Percentiles rank a stretch among this genome's conserved stretches.
Conservation (phyloP, 2,888 invertebrate species). For the Aphidoletes aphidimyza region DNA sequence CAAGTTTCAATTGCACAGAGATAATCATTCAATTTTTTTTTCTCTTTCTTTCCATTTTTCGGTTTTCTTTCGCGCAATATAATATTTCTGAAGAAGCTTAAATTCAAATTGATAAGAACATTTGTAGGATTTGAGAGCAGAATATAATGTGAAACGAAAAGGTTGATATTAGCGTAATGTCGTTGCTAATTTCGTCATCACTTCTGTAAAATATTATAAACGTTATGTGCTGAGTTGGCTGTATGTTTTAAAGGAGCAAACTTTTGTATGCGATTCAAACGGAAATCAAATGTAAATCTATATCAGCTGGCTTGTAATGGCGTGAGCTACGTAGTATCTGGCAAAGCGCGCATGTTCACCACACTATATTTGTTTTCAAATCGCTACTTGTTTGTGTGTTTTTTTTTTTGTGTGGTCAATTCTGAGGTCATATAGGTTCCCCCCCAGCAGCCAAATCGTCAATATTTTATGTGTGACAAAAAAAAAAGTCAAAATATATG, state of each 20-base stretch:
- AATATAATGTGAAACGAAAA: too few species aligned
- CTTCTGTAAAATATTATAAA: too few species aligned
- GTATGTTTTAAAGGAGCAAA: too few species aligned
- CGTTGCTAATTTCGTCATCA: too few species aligned
- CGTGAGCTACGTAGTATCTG: background rate
- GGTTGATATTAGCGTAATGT: too few species aligned
- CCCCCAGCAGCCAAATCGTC: slow-evolving; percentile 3
- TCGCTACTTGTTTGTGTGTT: background rate
- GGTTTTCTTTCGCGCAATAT: background rate
- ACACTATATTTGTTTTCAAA: background rate
- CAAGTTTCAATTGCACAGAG: too few species aligned
- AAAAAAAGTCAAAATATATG: background rate
- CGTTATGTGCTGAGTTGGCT: too few species aligned
- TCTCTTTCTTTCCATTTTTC: background rate
- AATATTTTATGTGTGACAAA: background rate
- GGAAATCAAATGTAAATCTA: background rate
- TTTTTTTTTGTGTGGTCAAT: background rate
- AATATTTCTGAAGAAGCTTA: background rate
- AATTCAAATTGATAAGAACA: background rate
- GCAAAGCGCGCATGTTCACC: background rate
- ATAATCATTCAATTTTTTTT: background rate
- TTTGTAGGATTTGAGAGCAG: background rate
- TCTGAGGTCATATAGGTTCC: background rate
- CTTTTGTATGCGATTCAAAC: background rate
- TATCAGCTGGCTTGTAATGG: background rate